Percentiles rank a stretch among this genome's conserved stretches.
Evolutionary conservation across 2,113 vertebrate genomes (phyloP).

Genomic region (Gymnobelideus leadbeateri): DNA sequence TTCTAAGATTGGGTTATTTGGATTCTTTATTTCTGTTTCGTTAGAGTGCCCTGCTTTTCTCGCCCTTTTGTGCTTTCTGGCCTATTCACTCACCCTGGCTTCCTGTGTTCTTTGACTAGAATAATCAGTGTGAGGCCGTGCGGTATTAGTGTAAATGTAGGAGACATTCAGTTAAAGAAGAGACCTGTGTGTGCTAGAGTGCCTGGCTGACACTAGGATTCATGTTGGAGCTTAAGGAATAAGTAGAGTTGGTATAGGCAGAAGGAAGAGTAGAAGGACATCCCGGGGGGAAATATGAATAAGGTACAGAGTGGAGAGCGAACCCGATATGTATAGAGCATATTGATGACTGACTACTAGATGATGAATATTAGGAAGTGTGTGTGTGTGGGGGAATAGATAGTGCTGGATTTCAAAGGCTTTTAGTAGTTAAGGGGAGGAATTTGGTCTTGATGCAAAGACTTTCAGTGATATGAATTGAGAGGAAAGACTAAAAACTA

Average conservation of each 20-base stretch:
- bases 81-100: not conserved
- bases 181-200: not conserved
- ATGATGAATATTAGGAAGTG: not conserved
- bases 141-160: not conserved
- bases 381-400: not conserved
- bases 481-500: not conserved
- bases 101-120: not conserved
- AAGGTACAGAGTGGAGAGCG: not conserved
- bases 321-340: not conserved
- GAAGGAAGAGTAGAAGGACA: not conserved
- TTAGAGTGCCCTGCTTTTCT: not conserved
- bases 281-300: not conserved
- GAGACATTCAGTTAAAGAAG: slow-evolving; percentile 1
- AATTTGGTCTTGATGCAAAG: not conserved
- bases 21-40: not conserved
- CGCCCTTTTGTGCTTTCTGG: not conserved
- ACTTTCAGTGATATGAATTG: not conserved
- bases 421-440: not conserved
- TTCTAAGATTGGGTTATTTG: too few species aligned
- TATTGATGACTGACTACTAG: not conserved
- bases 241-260: not conserved
- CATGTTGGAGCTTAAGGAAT: not conserved
- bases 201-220: not conserved
- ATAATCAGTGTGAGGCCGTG: not conserved
- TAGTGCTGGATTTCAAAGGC: not conserved